Evolutionary conservation across 1,140 invertebrate species (phyloP).

Genomic region (Parapsyche elsis): DNA sequence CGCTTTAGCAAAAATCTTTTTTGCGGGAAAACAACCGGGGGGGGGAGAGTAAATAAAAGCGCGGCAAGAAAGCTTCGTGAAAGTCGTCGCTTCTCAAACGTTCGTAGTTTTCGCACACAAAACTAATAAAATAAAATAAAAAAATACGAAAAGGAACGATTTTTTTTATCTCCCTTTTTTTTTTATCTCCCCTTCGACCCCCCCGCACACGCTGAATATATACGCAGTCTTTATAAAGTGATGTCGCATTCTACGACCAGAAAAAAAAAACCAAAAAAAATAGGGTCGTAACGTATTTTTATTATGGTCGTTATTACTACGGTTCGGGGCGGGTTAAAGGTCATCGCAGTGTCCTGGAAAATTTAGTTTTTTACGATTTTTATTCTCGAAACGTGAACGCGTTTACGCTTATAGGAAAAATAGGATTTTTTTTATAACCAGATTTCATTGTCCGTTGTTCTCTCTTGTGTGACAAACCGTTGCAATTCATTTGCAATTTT

Average conservation of each 20-base stretch:
- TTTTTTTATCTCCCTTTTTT: no score
- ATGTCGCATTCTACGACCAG: neutral
- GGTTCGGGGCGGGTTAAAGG: constrained; percentile 9
- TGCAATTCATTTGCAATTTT: no score
- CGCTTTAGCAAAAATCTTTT: neutral
- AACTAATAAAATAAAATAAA: constrained; percentile 6
- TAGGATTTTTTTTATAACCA: no score
- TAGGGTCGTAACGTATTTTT: constrained; percentile 22
- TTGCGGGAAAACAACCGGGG: neutral
- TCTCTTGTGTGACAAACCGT: no score
- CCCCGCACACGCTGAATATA: neutral
- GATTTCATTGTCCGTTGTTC: no score
- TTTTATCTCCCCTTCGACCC: neutral
- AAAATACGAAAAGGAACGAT: neutral
- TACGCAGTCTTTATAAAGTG: constrained; percentile 3
- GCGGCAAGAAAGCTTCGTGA: neutral
- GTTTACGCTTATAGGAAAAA: no score
- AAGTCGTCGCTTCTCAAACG: constrained; percentile 1
- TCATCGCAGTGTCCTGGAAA: constrained; percentile 15
- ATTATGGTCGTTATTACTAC: constrained; percentile 16
- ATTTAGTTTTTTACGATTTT: constrained; percentile 1
- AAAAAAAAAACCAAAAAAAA: constrained; percentile 15
- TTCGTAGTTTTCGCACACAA: constrained; percentile 15
- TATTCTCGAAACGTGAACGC: no score
- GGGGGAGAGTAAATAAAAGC: neutral